Base-by-base conservation (phyloP, 1,140 invertebrate species). In the Leptestheria dahalacensis region DNA sequence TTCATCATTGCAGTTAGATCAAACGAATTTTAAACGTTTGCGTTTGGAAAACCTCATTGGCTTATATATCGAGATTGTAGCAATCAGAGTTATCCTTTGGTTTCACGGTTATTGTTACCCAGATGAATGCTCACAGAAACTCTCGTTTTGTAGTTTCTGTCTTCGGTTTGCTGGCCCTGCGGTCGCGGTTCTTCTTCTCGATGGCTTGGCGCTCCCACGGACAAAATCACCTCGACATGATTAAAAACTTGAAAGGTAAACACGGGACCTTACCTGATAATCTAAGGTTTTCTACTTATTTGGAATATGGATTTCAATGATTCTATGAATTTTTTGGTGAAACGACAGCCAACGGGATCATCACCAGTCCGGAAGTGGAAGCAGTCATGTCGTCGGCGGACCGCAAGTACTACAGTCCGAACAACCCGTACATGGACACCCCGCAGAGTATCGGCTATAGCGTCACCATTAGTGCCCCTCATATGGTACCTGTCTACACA, bases 401-500 rank as follows among this genome's bases (percentile, higher is more conserved):
- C 72, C 76, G 95, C 68, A 85, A 81, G 63, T 77, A 88, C 65
- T 95, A 88, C 73, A 80, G 79, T 61, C 78, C 74, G 60, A 65
- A 66, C 67, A 83, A 84, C 73, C 83, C 91, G 1, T 80, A 79
- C 67, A 61, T 85, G 67, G 93, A 97, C 75, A 79, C 88, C 33
- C 93, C 93, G 0, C 91, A 91, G 72, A 77, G 80, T 33, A 92
- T 92, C 67, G 88, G 88, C 47, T 90, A 79, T 71, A 85, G 86
- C 47, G 94, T 91, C 2, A 98, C 94, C 1, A 97, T 97, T 57
- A 93, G 89, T 78, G 95, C 94, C 58, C 94, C 95, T 51, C 95
- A 98, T 74, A 99, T 98, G 95, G 91, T 94, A 77, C 73, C 64
- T 65, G 23, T 41, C 9, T 2, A 15, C 3, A 10, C 2, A n/a